Percentiles rank a stretch among this genome's conserved stretches.
Evolutionary conservation across 2,113 vertebrate species (phyloP).

Genomic region (Emydocephalus ijimae): DNA sequence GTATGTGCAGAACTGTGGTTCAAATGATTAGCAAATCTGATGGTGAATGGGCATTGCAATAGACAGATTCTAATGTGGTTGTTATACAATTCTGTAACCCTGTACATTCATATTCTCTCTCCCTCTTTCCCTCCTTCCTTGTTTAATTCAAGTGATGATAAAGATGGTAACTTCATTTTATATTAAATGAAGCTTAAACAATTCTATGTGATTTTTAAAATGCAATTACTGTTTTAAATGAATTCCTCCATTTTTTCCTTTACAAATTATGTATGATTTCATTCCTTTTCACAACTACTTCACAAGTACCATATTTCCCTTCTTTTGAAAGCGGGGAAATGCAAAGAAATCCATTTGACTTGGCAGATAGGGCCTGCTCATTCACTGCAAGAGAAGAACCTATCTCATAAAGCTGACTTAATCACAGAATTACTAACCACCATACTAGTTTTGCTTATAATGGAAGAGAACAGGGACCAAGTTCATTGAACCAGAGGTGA

Average conservation of each 20-base stretch:
- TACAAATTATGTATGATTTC: not conserved
- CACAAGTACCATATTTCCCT: not conserved
- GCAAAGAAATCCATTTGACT: not conserved
- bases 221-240: not conserved
- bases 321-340: not conserved
- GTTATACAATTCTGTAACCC: not conserved
- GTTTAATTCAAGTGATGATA: not conserved
- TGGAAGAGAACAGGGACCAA: not conserved
- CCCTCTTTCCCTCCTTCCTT: too few relatives aligned
- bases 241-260: not conserved
- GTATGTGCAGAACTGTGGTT: not conserved
- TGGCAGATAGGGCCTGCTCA: not conserved
- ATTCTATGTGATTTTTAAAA: not conserved
- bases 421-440: not conserved
- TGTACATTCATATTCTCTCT: not conserved
- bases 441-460: not conserved
- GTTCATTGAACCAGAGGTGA: not conserved
- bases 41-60: not conserved
- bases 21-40: not conserved
- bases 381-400: not conserved
- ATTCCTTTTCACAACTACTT: not conserved
- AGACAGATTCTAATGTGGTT: not conserved
- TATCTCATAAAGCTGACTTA: not conserved
- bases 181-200: slow-evolving; percentile 7
- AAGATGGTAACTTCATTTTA: not conserved